Percentiles rank a stretch among this genome's conserved stretches.
Evolutionary conservation across 2,113 vertebrate genomes (phyloP).

Genomic region (Melanostigma gelatinosum): DNA sequence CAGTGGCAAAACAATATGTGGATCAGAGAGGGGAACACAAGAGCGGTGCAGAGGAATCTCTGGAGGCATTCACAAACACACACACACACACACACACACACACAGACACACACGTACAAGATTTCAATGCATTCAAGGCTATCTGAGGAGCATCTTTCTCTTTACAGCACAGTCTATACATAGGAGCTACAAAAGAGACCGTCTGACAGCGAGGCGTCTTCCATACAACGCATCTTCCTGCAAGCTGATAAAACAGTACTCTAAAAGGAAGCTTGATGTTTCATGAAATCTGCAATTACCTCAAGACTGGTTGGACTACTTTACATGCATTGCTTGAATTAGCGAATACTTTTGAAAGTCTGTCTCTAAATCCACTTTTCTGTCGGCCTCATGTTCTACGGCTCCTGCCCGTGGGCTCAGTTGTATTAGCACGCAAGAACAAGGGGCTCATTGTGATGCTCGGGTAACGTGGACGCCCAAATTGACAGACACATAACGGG

Average conservation of each 20-base stretch:
- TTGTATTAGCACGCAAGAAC: constrained; percentile 66
- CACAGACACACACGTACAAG: neutral
- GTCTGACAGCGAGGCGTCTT: neutral
- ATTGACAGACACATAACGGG: constrained; percentile 81
- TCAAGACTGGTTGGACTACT: neutral
- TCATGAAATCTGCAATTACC: constrained; percentile 9
- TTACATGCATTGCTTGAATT: constrained; percentile 43
- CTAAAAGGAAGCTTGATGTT: neutral
- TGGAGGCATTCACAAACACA: constrained; percentile 13
- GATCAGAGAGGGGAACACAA: constrained; percentile 55
- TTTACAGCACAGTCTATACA: constrained; percentile 1
- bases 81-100: neutral
- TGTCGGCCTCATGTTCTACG: constrained; percentile 25
- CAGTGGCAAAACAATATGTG: constrained; percentile 64
- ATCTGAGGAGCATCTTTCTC: constrained; percentile 10
- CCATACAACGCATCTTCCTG: neutral
- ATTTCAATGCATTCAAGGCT: constrained; percentile 21
- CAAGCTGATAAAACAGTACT: constrained; percentile 9
- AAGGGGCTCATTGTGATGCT: constrained; percentile 75
- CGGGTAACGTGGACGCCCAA: constrained; percentile 72
- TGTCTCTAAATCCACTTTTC: constrained; percentile 44
- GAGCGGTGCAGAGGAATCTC: constrained; percentile 54
- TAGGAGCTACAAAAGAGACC: neutral
- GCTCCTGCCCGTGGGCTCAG: constrained; percentile 40
- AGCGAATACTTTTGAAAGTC: constrained; percentile 50